Conservation (phyloP, 2,113 vertebrate genomes). For the Gopherus evgoodei region DNA sequence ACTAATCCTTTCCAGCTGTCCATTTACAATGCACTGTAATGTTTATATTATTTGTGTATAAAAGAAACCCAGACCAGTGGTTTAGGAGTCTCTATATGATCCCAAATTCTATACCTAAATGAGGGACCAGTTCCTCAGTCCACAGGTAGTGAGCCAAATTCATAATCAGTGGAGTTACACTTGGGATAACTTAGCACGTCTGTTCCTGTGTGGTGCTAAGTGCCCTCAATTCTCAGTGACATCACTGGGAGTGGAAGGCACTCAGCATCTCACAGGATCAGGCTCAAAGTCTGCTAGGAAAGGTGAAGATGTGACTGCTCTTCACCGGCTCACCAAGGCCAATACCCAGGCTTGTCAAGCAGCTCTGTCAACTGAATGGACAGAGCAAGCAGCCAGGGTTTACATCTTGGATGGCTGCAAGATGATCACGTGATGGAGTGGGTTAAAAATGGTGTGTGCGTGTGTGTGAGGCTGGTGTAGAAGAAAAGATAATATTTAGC, state of each 20-base stretch:
- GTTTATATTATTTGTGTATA: not conserved
- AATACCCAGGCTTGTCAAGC: not conserved
- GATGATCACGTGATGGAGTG: constrained; percentile 42
- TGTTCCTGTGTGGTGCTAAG: accelerated
- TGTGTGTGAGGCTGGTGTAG: not conserved
- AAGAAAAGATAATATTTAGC: not conserved
- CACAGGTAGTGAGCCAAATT: not conserved
- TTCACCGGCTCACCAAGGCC: not conserved
- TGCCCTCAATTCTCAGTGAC: accelerated
- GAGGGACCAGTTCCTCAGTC: not conserved
- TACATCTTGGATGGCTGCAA: constrained; percentile 27
- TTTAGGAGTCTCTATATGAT: not conserved
- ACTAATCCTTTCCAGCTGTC: not conserved
- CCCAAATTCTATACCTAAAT: not conserved
- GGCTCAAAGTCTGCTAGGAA: not conserved
- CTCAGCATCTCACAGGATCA: not conserved
- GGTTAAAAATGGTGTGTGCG: not conserved
- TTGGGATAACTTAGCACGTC: not conserved
- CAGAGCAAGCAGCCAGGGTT: not conserved
- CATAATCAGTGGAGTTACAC: not conserved
- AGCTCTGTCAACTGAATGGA: constrained; percentile 2
- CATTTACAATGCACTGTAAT: not conserved
- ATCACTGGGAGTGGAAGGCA: not conserved
- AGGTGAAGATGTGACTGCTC: not conserved
- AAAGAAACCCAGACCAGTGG: not conserved